These are phyloP conservation scores for Hetaerina americana DNA, from an alignment of 1,140 invertebrate genomes.

Conservation along the genomic window DNA sequence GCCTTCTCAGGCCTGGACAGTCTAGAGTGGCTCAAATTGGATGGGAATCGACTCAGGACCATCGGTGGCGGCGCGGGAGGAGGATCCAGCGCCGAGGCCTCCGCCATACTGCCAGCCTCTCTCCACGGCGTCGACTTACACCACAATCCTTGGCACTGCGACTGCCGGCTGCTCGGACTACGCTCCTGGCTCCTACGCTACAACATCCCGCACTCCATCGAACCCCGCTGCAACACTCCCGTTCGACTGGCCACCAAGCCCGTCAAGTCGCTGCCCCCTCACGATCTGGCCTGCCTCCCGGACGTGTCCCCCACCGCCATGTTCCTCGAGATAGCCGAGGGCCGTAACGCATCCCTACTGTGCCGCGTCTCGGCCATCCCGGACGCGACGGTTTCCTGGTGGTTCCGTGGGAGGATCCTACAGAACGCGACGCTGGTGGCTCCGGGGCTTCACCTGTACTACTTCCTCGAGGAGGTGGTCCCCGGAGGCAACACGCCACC, in stretches of 20 bases:
- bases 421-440: constrained; percentile 52
- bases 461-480: constrained; percentile 43
- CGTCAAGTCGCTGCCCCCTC: constrained; percentile 51
- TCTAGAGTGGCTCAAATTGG: constrained; percentile 70
- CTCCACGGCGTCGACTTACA: constrained; percentile 67
- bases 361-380: constrained; percentile 67
- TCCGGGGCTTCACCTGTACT: constrained; percentile 46
- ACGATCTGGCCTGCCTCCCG: constrained; percentile 71
- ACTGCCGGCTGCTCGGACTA: constrained; percentile 63
- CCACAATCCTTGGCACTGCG: constrained; percentile 79
- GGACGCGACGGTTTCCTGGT: constrained; percentile 63
- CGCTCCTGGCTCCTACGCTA: constrained; percentile 62
- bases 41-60: constrained; percentile 62
- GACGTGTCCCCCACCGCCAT: constrained; percentile 54
- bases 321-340: constrained; percentile 60
- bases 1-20: constrained; percentile 68
- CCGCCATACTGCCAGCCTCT: constrained; percentile 51
- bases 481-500: background rate
- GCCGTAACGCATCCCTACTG: constrained; percentile 60
- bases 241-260: constrained; percentile 44
- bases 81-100: too few species aligned
- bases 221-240: constrained; percentile 62
- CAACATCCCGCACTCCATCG: constrained; percentile 50
- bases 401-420: constrained; percentile 55
- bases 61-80: too few species aligned